Base-by-base conservation (phyloP, 2,888 invertebrate genomes). In the Campopleginae sp. region DNA sequence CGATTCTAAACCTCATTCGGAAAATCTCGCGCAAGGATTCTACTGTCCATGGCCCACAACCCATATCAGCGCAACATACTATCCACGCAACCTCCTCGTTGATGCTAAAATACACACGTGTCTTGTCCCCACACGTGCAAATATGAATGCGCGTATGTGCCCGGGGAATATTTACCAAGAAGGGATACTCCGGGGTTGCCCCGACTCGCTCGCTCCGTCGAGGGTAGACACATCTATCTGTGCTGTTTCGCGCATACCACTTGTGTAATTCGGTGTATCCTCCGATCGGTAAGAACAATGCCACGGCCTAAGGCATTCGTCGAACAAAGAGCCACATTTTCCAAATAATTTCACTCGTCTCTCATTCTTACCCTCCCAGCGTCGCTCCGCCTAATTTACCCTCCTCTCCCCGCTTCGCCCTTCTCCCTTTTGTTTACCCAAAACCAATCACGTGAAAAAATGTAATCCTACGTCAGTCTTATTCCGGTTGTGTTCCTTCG, bases 271-370 rank as follows among this genome's bases (percentile, higher is more conserved):
- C 80, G 82, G 79, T 82, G 82, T 82, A 80, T 77, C 66, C 76
- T 80, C 38, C 76, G 76, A 82, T 85, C 80, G 82, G 76, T 82
- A 85, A 85, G 85, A 85, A 85, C 85, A 85, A 82, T 85, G 76
- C 61, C 70, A 54, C 65, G 65, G 71, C 54, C 72, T 66, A 65
- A 80, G 76, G 82, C 85, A 72, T 77, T 68, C 77, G 51, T 38
- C 61, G 80, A 80, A 85, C 85, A 85, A 85, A 85, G 85, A 31
- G 46, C 75, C 76, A 77, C 66, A 85, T 90, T 91, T 91, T 91
- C 91, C 91, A 87, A 91, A 92, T 92, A 92, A 93, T 93, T 91
- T 91, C 89, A 90, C 91, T 82, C 87, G 80, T 85, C 84, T 75
- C 82, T 82, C 80, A 68, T 66, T n/a, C 61, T 33, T 17, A 17